A percentile compares a stretch with the other conserved stretches of the same genome.
Evolutionary conservation across 2,888 invertebrate genomes (phyloP).

Genomic region (Nymphalis urticae): DNA sequence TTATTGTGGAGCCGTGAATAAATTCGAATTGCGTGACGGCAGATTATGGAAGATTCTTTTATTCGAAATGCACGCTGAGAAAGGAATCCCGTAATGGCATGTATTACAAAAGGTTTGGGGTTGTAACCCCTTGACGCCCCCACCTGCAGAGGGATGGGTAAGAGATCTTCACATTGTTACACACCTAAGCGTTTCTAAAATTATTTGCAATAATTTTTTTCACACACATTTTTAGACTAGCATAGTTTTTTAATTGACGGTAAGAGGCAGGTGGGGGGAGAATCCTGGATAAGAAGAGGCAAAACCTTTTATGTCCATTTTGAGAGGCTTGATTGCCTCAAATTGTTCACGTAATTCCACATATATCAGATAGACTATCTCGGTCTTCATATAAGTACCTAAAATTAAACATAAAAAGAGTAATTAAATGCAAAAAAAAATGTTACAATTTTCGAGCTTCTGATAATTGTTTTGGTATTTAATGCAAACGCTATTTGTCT

Average conservation of each 20-base stretch:
- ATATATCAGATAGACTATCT: too few species aligned
- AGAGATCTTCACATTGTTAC: constrained; percentile 19
- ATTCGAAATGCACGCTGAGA: constrained; percentile 44
- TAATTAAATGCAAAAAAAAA: too few species aligned
- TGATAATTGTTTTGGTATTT: too few species aligned
- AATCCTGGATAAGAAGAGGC: too few species aligned
- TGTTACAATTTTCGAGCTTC: too few species aligned
- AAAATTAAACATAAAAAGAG: too few species aligned
- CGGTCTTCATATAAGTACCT: too few species aligned
- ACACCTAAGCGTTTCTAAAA: background rate
- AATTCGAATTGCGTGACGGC: constrained; percentile 45
- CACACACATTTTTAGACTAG: background rate
- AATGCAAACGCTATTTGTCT: constrained; percentile 26
- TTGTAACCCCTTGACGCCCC: constrained; percentile 49
- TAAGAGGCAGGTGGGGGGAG: too few species aligned
- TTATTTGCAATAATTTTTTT: background rate
- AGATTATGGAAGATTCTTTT: constrained; percentile 43
- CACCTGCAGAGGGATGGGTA: constrained; percentile 37
- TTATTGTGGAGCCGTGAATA: constrained; percentile 43
- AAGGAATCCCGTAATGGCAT: constrained; percentile 45
- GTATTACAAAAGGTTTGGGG: constrained; percentile 46
- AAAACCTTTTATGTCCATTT: too few species aligned
- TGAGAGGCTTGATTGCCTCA: too few species aligned
- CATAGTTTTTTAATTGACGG: too few species aligned
- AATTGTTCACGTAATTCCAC: too few species aligned